These are phyloP conservation scores for Archivesica marissinica DNA, from an alignment of 1,140 invertebrate genomes.

Conservation along the genomic window DNA sequence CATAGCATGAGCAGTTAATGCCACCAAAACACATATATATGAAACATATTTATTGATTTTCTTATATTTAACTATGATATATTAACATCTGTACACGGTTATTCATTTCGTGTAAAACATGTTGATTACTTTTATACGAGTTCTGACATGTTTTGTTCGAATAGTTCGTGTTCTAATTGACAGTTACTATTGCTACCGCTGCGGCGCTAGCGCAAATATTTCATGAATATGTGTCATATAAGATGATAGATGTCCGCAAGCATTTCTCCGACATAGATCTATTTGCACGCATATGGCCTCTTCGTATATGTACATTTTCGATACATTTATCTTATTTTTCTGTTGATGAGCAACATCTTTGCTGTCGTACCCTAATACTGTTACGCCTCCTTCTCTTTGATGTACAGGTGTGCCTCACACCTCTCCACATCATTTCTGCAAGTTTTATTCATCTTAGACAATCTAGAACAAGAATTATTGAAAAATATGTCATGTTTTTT, in stretches of 20 bases:
- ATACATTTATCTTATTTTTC: neutral
- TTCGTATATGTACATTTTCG: neutral
- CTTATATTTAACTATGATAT: constrained; percentile 12
- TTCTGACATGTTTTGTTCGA: neutral
- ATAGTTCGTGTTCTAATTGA: neutral
- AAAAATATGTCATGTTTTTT: constrained; percentile 1
- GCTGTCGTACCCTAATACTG: neutral
- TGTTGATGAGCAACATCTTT: neutral
- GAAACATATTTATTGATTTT: neutral
- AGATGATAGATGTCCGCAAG: neutral
- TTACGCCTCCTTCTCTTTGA: neutral
- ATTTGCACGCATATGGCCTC: constrained; percentile 1
- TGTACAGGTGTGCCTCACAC: neutral
- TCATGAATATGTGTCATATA: neutral
- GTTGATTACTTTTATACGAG: neutral
- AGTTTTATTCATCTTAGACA: neutral
- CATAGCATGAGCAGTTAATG: neutral
- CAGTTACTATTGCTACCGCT: neutral
- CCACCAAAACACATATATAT: neutral
- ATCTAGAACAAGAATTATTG: neutral
- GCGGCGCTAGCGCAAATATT: neutral
- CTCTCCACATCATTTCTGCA: neutral
- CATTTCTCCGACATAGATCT: neutral
- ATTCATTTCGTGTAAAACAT: neutral
- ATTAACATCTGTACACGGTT: neutral